Evolutionary conservation across 2,888 invertebrate genomes (phyloP).

Genomic region (Synergus japonicus): DNA sequence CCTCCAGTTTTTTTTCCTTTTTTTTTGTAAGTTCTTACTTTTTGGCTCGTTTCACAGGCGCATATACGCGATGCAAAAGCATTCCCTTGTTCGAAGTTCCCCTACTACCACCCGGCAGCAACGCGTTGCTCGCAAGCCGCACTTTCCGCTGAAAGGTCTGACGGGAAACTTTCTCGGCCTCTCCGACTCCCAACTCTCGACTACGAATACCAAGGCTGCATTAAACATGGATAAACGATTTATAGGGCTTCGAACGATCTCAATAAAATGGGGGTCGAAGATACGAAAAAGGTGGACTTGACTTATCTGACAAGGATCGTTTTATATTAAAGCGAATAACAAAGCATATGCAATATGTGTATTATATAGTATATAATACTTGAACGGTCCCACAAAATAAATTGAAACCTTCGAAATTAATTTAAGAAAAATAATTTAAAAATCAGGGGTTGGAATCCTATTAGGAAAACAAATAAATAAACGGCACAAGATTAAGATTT

Average conservation of each 20-base stretch:
- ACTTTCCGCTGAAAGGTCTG: slow-evolving; percentile 68
- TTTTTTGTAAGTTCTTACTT: slow-evolving; percentile 55
- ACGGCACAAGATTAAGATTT: not conserved
- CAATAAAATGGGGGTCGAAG: slow-evolving; percentile 54
- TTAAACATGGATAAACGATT: slow-evolving; percentile 76
- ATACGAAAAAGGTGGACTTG: slow-evolving; percentile 9
- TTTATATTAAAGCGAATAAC: not conserved
- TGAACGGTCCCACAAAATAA: too few species aligned
- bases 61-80: slow-evolving; percentile 73
- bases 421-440: not conserved
- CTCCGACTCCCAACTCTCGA: slow-evolving; percentile 47
- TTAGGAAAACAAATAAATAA: not conserved
- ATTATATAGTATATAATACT: too few species aligned
- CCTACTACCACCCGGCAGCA: slow-evolving; percentile 56
- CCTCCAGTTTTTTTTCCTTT: slow-evolving; percentile 47
- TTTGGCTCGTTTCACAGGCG: slow-evolving; percentile 66
- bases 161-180: slow-evolving; percentile 66
- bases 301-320: not conserved
- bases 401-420: too few species aligned
- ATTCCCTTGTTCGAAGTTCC: slow-evolving; percentile 74
- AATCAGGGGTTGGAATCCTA: not conserved
- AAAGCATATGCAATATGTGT: too few species aligned
- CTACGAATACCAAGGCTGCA: slow-evolving; percentile 62
- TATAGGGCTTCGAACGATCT: slow-evolving; percentile 61
- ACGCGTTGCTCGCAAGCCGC: slow-evolving; percentile 58